Conservation (phyloP, 2,888 invertebrate species). For the Cryptocephalus primarius region DNA sequence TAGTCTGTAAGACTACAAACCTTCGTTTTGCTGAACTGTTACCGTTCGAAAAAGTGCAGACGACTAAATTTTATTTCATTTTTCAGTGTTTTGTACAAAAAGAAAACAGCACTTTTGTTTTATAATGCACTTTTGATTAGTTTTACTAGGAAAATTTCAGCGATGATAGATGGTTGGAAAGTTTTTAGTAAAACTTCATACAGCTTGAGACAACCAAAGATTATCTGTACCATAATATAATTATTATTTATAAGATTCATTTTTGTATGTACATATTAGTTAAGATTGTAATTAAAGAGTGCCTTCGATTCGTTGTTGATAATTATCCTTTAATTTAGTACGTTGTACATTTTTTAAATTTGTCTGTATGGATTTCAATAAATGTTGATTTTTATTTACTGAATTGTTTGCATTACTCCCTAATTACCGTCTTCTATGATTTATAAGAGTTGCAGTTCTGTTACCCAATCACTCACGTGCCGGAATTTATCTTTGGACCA, state of each 20-base stretch:
- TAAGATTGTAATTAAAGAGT: constrained; percentile 17
- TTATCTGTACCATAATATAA: constrained; percentile 10
- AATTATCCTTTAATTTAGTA: constrained; percentile 10
- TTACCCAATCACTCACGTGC: too few relatives aligned
- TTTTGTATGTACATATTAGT: constrained; percentile 11
- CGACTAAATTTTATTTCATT: constrained; percentile 2
- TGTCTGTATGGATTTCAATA: constrained; percentile 20
- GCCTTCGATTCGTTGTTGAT: constrained; percentile 16
- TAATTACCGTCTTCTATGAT: too few relatives aligned
- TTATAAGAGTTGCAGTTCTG: too few relatives aligned
- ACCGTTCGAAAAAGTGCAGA: constrained; percentile 8
- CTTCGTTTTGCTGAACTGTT: neutral
- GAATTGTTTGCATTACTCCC: too few relatives aligned
- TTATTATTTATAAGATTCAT: constrained; percentile 5
- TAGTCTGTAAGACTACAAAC: constrained; percentile 4
- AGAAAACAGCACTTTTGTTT: constrained; percentile 24
- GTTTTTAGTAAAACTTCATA: constrained; percentile 36
- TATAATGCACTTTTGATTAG: constrained; percentile 32
- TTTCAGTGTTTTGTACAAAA: constrained; percentile 10
- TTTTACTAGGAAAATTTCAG: constrained; percentile 29
- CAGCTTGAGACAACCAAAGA: constrained; percentile 38
- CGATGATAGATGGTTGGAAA: constrained; percentile 11
- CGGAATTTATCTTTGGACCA: too few relatives aligned
- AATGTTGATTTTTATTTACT: constrained; percentile 17
- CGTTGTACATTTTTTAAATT: constrained; percentile 16